A percentile compares a stretch with the other conserved stretches of the same genome.
phyloP scores from a whole-genome alignment of 37 sponge, comb jelly and placozoan genomes.

The Halichondria panicea region DNA sequence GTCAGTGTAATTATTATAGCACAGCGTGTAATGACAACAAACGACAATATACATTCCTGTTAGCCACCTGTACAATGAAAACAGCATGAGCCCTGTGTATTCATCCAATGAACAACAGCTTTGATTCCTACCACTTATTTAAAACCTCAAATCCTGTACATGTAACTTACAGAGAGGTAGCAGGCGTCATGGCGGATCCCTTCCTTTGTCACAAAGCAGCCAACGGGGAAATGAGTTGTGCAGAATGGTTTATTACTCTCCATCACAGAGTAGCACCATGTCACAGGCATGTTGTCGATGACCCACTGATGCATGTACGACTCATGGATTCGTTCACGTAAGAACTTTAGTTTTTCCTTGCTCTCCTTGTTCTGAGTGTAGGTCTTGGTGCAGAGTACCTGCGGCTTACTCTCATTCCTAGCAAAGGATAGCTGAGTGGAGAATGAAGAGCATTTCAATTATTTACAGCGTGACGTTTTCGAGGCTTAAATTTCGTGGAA shows the following conservation, averaged over 20 bases:
- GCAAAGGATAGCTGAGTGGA: conserved; percentile 2
- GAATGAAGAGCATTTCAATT: too few species aligned
- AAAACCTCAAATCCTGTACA: too few species aligned
- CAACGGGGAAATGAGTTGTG: conserved; percentile 85
- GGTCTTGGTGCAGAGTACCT: conserved; percentile 11
- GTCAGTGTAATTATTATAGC: not conserved
- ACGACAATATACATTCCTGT: too few species aligned
- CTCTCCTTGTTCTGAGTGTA: conserved; percentile 13
- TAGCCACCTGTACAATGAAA: too few species aligned
- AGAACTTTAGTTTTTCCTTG: conserved; percentile 31
- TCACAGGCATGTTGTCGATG: conserved; percentile 95
- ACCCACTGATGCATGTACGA: conserved; percentile 73
- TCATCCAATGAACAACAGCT: too few species aligned
- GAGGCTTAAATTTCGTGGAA: too few species aligned
- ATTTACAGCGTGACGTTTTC: too few species aligned
- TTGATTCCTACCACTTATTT: not conserved
- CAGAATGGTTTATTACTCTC: conserved; percentile 64
- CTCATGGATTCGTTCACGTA: conserved; percentile 49
- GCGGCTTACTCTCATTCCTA: not conserved
- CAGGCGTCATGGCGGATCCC: conserved; percentile 61
- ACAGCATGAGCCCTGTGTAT: too few species aligned
- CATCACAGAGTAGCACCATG: conserved; percentile 73
- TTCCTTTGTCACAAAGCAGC: conserved; percentile 73
- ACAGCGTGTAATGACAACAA: not conserved
- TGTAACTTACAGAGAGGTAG: conserved; percentile 50